Evolutionary conservation across 2,797 vertebrate genomes (phyloP), one percentile per base, ranked within the genome.

Genomic region (Anas acuta): DNA sequence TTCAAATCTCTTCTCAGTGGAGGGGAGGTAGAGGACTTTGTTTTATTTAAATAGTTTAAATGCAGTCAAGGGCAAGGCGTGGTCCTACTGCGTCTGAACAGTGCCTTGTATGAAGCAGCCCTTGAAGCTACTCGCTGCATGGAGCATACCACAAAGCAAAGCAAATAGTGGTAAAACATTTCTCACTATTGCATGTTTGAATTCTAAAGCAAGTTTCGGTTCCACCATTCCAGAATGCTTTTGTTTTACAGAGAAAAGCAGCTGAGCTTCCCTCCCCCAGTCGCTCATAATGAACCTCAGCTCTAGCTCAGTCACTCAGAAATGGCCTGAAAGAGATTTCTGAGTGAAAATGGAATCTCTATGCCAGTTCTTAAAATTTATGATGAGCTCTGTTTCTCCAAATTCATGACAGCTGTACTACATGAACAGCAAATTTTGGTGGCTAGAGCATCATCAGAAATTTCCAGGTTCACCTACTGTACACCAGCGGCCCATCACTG

Each of bases 181-280:
- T 85, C 69, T 83, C 51, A 23, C 33, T 64, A 81, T 16, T 81
- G 53, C 47, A 37, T 23, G 28, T 45, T 86, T 70, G 30, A 19
- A 93, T 86, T 90, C 81, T 65, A 65, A 62, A 92, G 62, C 13
- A 94, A 90, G 54, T 93, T 96, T 87, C 94, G 83, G 90, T 95
- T 96, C 49, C 78, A 94, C 53, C 54, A 73, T 47, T 81, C 61
- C 30, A 77, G 67, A 75, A 35, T 56, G 51, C 65, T 83, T 92
- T 93, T 84, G 62, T 66, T 93, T 96, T 84, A 89, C 51, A 74
- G 8, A 90, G 92, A 83, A 93, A 78, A 88, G 33, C 76, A 88
- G 70, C 43, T 78, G 66, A 94, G 54, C 37, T 70, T 86, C 47
- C 51, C 17, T 60, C 37, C 54, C 58, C 43, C 75, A 69, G 54